phyloP scores from a whole-genome alignment of 2,888 invertebrate species.

The Phengaris arion region DNA sequence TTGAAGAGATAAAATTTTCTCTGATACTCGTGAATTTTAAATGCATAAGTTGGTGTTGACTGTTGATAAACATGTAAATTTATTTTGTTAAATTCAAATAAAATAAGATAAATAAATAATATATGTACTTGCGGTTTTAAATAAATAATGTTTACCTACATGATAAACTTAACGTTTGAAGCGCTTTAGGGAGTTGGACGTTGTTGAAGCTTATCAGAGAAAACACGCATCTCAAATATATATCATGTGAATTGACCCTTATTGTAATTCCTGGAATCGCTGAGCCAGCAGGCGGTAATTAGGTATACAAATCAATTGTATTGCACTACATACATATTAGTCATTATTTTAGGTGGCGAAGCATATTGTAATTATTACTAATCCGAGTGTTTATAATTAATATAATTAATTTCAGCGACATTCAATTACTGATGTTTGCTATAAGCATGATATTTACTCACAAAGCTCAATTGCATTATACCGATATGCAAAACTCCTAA shows the following conservation, averaged over 20 bases:
- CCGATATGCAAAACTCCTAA: too few species aligned
- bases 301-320: neutral
- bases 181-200: neutral
- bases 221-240: too few species aligned
- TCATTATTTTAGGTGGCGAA: neutral
- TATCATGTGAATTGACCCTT: neutral
- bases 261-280: neutral
- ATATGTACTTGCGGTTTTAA: neutral
- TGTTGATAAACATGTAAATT: neutral
- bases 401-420: conserved; percentile 9
- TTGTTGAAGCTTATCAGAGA: neutral
- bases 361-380: conserved; percentile 13
- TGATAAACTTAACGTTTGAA: neutral
- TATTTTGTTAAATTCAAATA: neutral
- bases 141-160: neutral
- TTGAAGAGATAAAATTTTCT: neutral
- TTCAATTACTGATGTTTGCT: neutral
- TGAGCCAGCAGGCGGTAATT: neutral
- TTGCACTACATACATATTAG: neutral
- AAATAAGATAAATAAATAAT: neutral
- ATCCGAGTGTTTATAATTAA: neutral
- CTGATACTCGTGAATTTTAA: neutral
- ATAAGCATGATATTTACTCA: neutral
- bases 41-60: neutral
- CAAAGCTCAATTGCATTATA: too few species aligned